phyloP scores from a whole-genome alignment of 2,797 vertebrate species.

The Rhabdomys pumilio region DNA sequence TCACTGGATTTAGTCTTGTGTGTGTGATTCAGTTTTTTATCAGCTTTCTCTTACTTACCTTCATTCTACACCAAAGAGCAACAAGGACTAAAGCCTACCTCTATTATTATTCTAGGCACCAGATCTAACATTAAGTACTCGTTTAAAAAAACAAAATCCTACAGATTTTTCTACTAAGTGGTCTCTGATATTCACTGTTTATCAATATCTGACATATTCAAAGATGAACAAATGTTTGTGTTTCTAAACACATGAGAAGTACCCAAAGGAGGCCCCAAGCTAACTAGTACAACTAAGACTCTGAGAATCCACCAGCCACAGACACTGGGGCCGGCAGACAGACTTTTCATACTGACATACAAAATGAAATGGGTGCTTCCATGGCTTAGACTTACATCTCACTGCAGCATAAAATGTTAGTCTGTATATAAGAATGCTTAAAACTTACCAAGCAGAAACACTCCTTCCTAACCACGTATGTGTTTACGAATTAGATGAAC shows the following conservation, averaged over 20 bases:
- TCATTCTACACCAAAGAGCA: not conserved
- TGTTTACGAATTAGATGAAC: conserved; percentile 27
- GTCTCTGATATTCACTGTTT: conserved; percentile 1
- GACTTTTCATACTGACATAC: conserved; percentile 42
- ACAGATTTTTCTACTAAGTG: not conserved
- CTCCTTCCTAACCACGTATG: not conserved
- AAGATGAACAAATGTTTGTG: conserved; percentile 22
- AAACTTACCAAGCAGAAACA: not conserved
- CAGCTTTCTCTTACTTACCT: not conserved
- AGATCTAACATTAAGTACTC: conserved; percentile 1
- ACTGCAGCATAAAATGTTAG: conserved; percentile 36
- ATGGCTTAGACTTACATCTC: conserved; percentile 56
- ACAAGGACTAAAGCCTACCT: not conserved
- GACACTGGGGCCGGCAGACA: not conserved
- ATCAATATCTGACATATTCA: conserved; percentile 8
- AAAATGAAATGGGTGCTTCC: conserved; percentile 17
- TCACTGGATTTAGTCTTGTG: not conserved
- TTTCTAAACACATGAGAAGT: conserved; percentile 23
- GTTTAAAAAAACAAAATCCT: not conserved
- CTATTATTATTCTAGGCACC: not conserved
- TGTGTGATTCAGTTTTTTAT: conserved; percentile 7
- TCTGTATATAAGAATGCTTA: not conserved
- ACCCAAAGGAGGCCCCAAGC: not conserved
- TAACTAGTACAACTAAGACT: conserved; percentile 36
- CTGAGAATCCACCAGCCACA: not conserved